Percentiles rank a stretch among this genome's conserved stretches.
Evolutionary conservation across 2,888 invertebrate species (phyloP).

Genomic region (Zhuqinia jingwanae): DNA sequence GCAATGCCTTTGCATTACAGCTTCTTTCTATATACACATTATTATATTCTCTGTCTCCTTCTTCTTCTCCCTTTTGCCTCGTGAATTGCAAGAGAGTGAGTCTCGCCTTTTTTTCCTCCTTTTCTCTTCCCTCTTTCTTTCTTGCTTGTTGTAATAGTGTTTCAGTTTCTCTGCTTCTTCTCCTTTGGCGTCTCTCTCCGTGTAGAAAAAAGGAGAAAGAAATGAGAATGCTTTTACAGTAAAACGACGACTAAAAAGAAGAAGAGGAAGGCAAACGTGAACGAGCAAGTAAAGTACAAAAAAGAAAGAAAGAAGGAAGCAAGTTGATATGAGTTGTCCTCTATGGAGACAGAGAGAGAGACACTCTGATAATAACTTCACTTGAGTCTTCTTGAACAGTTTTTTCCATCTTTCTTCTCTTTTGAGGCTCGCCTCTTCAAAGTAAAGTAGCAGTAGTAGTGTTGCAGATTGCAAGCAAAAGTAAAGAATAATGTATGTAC

Average conservation of each 20-base stretch:
- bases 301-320: constrained; percentile 58
- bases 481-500: too few species aligned
- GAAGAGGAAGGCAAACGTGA: constrained; percentile 58
- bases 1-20: constrained; percentile 62
- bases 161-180: constrained; percentile 40
- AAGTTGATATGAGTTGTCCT: constrained; percentile 57
- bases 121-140: constrained; percentile 33
- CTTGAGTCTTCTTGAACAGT: constrained; percentile 60
- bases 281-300: constrained; percentile 47
- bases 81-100: constrained; percentile 56
- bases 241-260: constrained; percentile 50
- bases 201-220: constrained; percentile 43
- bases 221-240: constrained; percentile 60
- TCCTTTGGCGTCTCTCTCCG: constrained; percentile 40
- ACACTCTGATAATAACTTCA: too few species aligned
- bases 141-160: constrained; percentile 17
- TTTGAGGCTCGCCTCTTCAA: constrained; percentile 37
- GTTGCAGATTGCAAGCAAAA: constrained; percentile 36
- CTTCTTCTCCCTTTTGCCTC: constrained; percentile 45
- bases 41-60: constrained; percentile 9
- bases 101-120: constrained; percentile 60
- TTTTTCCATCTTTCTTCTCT: constrained; percentile 37
- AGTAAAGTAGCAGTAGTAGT: constrained; percentile 27
- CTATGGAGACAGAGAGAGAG: neutral
- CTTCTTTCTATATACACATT: constrained; percentile 49